Percentiles rank a stretch among this genome's conserved stretches.
Evolutionary conservation across 2,888 invertebrate genomes (phyloP).

Genomic region (Papilio demoleus): DNA sequence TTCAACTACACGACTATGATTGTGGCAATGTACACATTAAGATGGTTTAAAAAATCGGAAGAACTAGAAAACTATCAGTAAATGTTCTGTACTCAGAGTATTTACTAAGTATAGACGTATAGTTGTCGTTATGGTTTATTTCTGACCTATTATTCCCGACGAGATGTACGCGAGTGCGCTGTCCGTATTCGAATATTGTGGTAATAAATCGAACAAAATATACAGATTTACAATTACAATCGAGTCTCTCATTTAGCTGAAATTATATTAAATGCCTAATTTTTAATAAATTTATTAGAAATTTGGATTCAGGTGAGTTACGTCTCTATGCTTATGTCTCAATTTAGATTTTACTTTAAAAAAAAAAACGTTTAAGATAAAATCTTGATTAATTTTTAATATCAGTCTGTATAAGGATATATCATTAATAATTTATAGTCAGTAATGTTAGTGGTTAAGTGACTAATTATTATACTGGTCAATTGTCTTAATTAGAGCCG

Average conservation of each 20-base stretch:
- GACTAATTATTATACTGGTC: not conserved
- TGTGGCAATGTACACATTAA: no score
- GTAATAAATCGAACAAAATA: conserved; percentile 62
- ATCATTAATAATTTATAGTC: no score
- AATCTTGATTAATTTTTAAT: no score
- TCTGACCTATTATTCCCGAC: conserved; percentile 48
- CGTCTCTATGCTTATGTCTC: not conserved
- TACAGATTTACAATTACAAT: conserved; percentile 75
- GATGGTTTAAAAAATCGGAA: not conserved
- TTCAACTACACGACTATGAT: no score
- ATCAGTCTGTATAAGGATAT: no score
- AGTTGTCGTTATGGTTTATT: conserved; percentile 12
- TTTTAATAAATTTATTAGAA: not conserved
- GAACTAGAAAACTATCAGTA: not conserved
- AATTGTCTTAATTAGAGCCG: not conserved
- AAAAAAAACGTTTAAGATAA: no score
- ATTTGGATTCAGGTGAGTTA: conserved; percentile 30
- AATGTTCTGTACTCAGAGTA: conserved; percentile 4
- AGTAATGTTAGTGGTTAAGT: no score
- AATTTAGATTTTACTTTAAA: no score
- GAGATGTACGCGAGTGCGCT: conserved; percentile 50
- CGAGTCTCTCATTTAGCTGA: no score
- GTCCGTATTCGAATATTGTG: conserved; percentile 56
- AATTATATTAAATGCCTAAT: no score
- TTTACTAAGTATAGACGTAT: conserved; percentile 17